Evolutionary conservation across 2,888 invertebrate genomes (phyloP).

Genomic region (Plemyria rubiginata): DNA sequence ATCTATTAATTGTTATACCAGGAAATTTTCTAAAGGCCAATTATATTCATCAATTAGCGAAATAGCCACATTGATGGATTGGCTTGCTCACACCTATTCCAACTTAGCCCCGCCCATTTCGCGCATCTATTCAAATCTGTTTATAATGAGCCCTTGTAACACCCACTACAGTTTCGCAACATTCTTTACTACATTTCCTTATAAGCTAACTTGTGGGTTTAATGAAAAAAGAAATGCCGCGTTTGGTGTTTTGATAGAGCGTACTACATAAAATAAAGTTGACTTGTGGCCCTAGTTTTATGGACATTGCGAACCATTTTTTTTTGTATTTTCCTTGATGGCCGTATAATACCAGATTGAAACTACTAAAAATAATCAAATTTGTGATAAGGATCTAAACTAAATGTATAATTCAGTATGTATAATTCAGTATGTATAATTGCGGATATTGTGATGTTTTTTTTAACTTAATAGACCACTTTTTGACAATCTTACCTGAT

Average conservation of each 20-base stretch:
- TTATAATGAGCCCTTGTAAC: constrained; percentile 74
- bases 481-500: no score
- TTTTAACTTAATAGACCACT: no score
- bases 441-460: no score
- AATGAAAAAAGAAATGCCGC: no score
- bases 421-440: no score
- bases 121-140: constrained; percentile 72
- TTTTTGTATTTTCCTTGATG: no score
- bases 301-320: background rate
- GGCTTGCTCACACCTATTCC: constrained; percentile 28
- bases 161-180: constrained; percentile 59
- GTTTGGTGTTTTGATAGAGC: background rate
- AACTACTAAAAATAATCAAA: no score
- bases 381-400: no score
- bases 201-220: constrained; percentile 54
- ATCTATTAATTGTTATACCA: background rate
- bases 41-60: constrained; percentile 8
- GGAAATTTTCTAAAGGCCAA: background rate
- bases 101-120: constrained; percentile 66
- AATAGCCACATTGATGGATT: constrained; percentile 18
- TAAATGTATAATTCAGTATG: no score
- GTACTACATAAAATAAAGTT: no score
- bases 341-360: no score
- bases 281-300: no score
- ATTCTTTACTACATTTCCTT: constrained; percentile 58